Evolutionary conservation across 2,888 invertebrate species (phyloP), one percentile per base, ranked within the genome.

Genomic region (Cheilosia soror): DNA sequence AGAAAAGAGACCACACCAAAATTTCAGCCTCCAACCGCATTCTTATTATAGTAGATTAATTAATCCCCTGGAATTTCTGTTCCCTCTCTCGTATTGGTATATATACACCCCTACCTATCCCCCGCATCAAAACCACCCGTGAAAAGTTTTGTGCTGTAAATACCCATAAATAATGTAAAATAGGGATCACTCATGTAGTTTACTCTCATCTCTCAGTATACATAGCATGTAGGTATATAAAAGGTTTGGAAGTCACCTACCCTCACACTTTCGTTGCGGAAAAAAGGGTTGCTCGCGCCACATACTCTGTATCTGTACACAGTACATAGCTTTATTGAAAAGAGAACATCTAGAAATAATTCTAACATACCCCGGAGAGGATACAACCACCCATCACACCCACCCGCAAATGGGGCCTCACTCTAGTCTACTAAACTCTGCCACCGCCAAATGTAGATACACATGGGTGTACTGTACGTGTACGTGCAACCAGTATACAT

Each of bases 101-200:
- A 11, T 51, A 51, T 33, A 9, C 29, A 11, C 11, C 9, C 11
- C 9, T 37, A 33, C 13, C 53, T 53, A 51, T 42, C 42, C 25
- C 42, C 29, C 62, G 4, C 27, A 37, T 11, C 31, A 3, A 11
- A n/a, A 20, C 33, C 15, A 57, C 11, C 25, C 37, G 27, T 25
- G n/a, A 58, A 40, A 58, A 69, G 57, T 31, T 69, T 47, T 63
- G 49, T 44, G 20, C 29, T 82, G 86, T 69, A 73, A 82, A 86
- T 86, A 49, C 27, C 62, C 81, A 86, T 86, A 86, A 86, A 86
- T 86, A 86, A 86, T 86, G 82, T 86, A 82, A 86, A 86, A 78
- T 82, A 86, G 82, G 82, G 82, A 86, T 86, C 82, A 82, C 77
- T 85, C 84, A 83, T 79, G 37, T 37, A 37, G 37, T 37, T 37